Base-by-base conservation (phyloP, 2,113 vertebrate species). In the Hemiprocne comata region DNA sequence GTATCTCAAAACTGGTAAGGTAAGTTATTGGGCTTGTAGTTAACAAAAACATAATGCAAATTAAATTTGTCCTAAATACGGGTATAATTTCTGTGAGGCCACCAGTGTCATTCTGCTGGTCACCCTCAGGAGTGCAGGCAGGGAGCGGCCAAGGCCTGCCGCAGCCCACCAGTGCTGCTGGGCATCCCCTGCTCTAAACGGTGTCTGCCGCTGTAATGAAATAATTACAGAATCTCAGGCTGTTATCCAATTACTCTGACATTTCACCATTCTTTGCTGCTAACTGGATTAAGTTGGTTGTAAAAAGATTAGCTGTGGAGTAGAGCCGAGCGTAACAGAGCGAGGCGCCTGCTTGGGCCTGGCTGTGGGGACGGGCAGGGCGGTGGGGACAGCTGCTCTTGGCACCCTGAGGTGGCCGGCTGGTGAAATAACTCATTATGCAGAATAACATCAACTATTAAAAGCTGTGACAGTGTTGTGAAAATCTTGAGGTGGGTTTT, bases 251-350 rank as follows among this genome's bases (percentile, higher is more conserved):
- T 99, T 99, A 99, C 97, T 92, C 91, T 98, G 98, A 99, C 99
- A 97, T 99, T 97, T 98, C 98, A 95, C 98, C 98, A 97, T 98
- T 98, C 98, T 97, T 98, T 97, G 97, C 97, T 96, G 87, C 97
- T 99, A 99, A 99, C 98, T 97, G 98, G 98, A 99, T 99, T 99
- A 99, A 96, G 98, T 98, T 98, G 97, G 96, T 98, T 98, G 98
- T 99, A 99, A 99, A 98, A 98, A 98, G 99, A 99, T 99, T 99
- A 99, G 97, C 96, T 51, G 81, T 95, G 96, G 97, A 96, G 89
- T 91, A 96, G 97, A 98, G 98, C 95, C 76, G 89, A 76, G 95
- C 94, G 66, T 93, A 98, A 96, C 96, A 62, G 97, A 95, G 95
- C 66, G 70, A 96, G 95, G 96, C 87, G 96, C 96, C 95, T 84